Conservation (phyloP, 2,888 invertebrate species). For the Ditylenchus weischeri region DNA sequence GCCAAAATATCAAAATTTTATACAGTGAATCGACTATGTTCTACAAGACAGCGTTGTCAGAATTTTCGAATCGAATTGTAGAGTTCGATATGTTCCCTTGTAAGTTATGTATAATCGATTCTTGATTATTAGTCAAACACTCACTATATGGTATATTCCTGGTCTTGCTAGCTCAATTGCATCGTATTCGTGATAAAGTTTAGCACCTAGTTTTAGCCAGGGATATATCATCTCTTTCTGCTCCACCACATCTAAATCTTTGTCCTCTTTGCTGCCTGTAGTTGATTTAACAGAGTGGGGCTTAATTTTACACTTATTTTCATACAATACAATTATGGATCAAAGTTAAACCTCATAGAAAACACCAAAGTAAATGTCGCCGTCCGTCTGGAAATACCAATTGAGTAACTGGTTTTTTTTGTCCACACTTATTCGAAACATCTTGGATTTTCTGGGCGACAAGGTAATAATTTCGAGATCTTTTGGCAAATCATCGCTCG, state of each 20-base stretch:
- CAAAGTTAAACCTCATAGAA: slow-evolving; percentile 43
- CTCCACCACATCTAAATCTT: slow-evolving; percentile 41
- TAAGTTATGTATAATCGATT: too few relatives aligned
- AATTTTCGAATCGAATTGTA: too few relatives aligned
- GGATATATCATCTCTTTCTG: slow-evolving; percentile 55
- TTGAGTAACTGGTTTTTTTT: slow-evolving; percentile 33
- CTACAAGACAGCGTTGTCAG: too few relatives aligned
- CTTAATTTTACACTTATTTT: slow-evolving; percentile 20
- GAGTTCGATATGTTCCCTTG: too few relatives aligned
- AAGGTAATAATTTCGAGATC: slow-evolving; percentile 48
- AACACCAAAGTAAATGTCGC: slow-evolving; percentile 56
- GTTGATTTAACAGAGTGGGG: slow-evolving; percentile 13
- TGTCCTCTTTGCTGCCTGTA: slow-evolving; percentile 17
- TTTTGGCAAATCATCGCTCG: slow-evolving; percentile 39
- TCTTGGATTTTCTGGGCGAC: slow-evolving; percentile 45
- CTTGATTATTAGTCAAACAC: too few relatives aligned
- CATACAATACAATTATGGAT: background rate
- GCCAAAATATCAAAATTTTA: too few relatives aligned
- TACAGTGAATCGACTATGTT: too few relatives aligned
- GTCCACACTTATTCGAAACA: slow-evolving; percentile 44
- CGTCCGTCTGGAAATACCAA: slow-evolving; percentile 57
- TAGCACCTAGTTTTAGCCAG: slow-evolving; percentile 52
- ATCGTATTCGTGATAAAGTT: slow-evolving; percentile 56
- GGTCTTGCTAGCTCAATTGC: slow-evolving; percentile 35
- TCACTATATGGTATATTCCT: slow-evolving; percentile 39